Base-by-base conservation (phyloP, 2,888 invertebrate genomes). In the Cryptops parisi region DNA sequence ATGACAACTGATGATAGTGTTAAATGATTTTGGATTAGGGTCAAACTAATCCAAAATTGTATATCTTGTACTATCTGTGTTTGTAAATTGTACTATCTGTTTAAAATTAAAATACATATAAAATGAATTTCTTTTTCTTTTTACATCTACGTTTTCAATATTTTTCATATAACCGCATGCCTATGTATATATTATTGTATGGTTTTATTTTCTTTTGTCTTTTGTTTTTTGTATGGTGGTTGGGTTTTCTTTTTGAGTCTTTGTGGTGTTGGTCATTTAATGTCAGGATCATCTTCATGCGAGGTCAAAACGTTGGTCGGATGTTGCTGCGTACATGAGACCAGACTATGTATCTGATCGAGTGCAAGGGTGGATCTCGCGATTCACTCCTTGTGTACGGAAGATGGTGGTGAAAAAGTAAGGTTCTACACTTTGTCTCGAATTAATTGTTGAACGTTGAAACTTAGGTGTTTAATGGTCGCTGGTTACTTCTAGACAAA, bases 341-440 rank as follows among this genome's bases (percentile, higher is more conserved):
- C 26, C 43, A 22, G 46, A 33, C 22, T 27, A 26, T 33, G 33
- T 52, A 1, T 44, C 52, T 26, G 52, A 52, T 46, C 44, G 40
- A 38, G 44, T 52, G 26, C 52, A 52, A 21, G 38, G 44, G 33
- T 52, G 44, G 52, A 44, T 52, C n/a, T 45, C 52, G 3, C 26
- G 45, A 33, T 52, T 52, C 22, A 46, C 52, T 27, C 45, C 46
- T 21, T 52, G 52, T 52, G 52, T 52, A 9, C 21, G 33, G 33
- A 33, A 33, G n/a, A n/a, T n/a, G n/a, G n/a, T n/a, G n/a, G n/a
- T n/a, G n/a, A n/a, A n/a, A n/a, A n/a, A n/a, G n/a, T n/a, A n/a
- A n/a, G n/a, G n/a, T n/a, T n/a, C n/a, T n/a, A n/a, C n/a, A n/a
- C n/a, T n/a, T n/a, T n/a, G n/a, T n/a, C n/a, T n/a, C n/a, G n/a